Percentiles rank a stretch among this genome's conserved stretches.
phyloP scores from a whole-genome alignment of 2,113 vertebrate species.

The Corythornis vintsioides region DNA sequence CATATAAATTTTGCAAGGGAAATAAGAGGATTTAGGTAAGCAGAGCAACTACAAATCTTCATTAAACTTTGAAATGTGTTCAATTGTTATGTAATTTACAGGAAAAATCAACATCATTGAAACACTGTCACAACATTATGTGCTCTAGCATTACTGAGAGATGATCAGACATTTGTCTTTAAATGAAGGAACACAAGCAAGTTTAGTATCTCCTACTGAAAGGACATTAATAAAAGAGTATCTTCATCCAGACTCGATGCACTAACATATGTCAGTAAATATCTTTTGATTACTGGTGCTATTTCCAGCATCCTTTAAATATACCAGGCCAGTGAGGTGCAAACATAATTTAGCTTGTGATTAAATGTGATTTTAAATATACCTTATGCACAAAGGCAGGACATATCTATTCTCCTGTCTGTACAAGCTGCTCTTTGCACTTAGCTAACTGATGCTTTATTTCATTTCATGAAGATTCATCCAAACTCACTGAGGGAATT shows the following conservation, averaged over 20 bases:
- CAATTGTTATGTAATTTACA: neutral
- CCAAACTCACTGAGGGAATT: neutral
- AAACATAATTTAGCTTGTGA: neutral
- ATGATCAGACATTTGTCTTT: neutral
- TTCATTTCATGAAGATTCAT: neutral
- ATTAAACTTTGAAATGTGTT: neutral
- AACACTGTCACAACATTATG: neutral
- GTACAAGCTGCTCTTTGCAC: neutral
- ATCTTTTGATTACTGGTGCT: neutral
- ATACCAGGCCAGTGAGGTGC: neutral
- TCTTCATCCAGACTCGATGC: neutral
- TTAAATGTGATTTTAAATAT: slow-evolving; percentile 24
- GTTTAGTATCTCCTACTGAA: neutral
- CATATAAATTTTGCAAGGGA: neutral
- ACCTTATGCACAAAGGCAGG: neutral
- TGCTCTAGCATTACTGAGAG: neutral
- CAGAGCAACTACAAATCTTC: neutral
- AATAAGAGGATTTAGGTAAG: neutral
- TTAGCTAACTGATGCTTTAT: neutral
- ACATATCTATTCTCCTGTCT: neutral
- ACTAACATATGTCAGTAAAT: neutral
- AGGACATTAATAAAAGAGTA: accelerated
- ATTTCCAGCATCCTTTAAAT: neutral
- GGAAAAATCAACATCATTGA: neutral
- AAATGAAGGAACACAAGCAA: neutral